Evolutionary conservation across 2,888 invertebrate species (phyloP), one percentile per base, ranked within the genome.

Genomic region (Agonopterix arenella): DNA sequence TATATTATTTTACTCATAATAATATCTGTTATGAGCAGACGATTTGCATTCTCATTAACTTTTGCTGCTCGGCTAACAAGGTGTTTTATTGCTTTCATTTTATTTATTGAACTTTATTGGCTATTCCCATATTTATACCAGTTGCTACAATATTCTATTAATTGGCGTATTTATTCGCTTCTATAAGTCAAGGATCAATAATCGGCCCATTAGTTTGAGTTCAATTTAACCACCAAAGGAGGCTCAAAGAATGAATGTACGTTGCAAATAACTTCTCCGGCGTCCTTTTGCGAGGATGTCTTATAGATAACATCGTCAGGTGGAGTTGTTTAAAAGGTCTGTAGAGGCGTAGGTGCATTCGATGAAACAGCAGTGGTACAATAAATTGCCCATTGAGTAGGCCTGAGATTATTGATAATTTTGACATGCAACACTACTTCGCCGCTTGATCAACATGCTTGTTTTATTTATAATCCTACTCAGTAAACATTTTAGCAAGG

Each of bases 311-410:
- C 59, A 76, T 78, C 72, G 68, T 66, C 61, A 62, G 64, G 60
- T 59, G 55, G 57, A 68, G 65, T 70, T 76, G 74, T 80, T 80
- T 77, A 73, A 76, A 76, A 73, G 67, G 66, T 63, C 60, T 54
- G 59, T 56, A 52, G 57, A 54, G 60, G 73, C 75, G 76, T 75
- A 77, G 75, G 77, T 68, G 77, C 76, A 68, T 65, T 62, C 65
- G 61, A 57, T 58, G 56, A 56, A 64, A 28, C 28, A 40, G 68
- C 64, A 66, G 61, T 68, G 61, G 62, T 71, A 77, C 75, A 72
- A 79, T 81, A 80, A 80, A 82, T 80, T 68, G 61, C 62, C 68
- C 60, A 69, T 74, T 62, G 61, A 66, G 66, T 65, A 61, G 64
- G 60, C 57, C 52, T 55, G 52, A 74, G 75, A 75, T 73, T 73